These are phyloP conservation scores for Brevimyrus niger DNA, from an alignment of 2,113 vertebrate species.

Conservation along the genomic window DNA sequence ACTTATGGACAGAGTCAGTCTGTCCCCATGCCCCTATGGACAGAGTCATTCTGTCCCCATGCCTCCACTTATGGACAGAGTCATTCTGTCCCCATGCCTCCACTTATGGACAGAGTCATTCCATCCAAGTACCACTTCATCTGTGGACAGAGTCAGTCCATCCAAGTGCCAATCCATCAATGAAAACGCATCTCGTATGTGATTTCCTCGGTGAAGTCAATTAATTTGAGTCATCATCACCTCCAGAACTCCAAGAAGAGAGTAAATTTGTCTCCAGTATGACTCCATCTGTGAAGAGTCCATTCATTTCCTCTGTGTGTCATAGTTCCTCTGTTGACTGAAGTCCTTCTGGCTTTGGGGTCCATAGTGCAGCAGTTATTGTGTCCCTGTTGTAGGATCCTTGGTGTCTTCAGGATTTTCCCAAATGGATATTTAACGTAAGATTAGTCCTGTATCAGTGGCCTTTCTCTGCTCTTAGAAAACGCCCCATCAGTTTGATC, in stretches of 20 bases:
- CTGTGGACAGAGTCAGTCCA: not conserved
- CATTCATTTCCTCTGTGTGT: not conserved
- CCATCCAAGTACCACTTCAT: not conserved
- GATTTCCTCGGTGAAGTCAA: not conserved
- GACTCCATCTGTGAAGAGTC: not conserved
- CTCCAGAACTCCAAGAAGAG: not conserved
- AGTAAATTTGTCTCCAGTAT: not conserved
- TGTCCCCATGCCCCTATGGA: not conserved
- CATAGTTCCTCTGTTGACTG: not conserved
- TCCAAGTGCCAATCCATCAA: not conserved
- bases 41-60: not conserved
- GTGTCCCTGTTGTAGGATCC: not conserved
- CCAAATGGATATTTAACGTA: not conserved
- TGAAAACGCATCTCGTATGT: not conserved
- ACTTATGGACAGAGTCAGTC: not conserved
- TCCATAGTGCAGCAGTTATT: not conserved
- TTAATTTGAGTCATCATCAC: not conserved
- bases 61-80: not conserved
- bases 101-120: not conserved
- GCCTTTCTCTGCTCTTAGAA: not conserved
- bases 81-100: not conserved
- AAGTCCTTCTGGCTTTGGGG: not conserved
- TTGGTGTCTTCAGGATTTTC: not conserved
- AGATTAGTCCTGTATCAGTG: not conserved
- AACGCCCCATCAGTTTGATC: not conserved